A percentile compares a stretch with the other conserved stretches of the same genome.
These are phyloP conservation scores for Balanococcus diminutus DNA, from an alignment of 2,888 invertebrate species.

Conservation along the genomic window DNA sequence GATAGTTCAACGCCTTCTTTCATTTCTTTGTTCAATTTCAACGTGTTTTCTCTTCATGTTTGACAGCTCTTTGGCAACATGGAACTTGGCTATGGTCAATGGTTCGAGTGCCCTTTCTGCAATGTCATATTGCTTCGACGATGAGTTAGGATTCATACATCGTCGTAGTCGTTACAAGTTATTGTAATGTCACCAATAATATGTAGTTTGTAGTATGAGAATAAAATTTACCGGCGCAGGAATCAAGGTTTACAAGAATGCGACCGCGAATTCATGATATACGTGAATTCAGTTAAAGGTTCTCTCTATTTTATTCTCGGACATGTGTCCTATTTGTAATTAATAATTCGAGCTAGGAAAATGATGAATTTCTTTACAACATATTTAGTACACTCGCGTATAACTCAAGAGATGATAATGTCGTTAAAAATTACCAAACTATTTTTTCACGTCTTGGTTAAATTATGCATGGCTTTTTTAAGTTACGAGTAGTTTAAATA, in stretches of 20 bases:
- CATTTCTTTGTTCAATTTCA: conserved; percentile 27
- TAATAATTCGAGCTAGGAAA: neutral
- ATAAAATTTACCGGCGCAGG: neutral
- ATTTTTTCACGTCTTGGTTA: neutral
- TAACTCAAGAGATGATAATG: neutral
- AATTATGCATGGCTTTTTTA: neutral
- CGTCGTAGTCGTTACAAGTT: neutral
- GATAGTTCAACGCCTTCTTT: conserved; percentile 13
- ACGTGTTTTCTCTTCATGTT: neutral
- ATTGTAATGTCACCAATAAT: neutral
- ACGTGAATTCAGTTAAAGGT: too few species aligned
- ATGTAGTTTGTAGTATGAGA: neutral
- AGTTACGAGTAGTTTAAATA: neutral
- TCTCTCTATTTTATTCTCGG: neutral
- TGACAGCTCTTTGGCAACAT: conserved; percentile 28
- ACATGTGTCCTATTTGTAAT: neutral
- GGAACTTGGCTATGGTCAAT: conserved; percentile 18
- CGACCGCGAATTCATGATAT: neutral
- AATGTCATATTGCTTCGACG: conserved; percentile 9
- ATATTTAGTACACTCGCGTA: neutral
- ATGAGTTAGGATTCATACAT: neutral
- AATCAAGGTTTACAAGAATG: neutral
- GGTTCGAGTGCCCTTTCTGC: conserved; percentile 1
- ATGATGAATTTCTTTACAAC: neutral
- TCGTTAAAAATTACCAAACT: too few species aligned